phyloP scores from a whole-genome alignment of 2,797 vertebrate species.

The Myiotriccus ornatus region DNA sequence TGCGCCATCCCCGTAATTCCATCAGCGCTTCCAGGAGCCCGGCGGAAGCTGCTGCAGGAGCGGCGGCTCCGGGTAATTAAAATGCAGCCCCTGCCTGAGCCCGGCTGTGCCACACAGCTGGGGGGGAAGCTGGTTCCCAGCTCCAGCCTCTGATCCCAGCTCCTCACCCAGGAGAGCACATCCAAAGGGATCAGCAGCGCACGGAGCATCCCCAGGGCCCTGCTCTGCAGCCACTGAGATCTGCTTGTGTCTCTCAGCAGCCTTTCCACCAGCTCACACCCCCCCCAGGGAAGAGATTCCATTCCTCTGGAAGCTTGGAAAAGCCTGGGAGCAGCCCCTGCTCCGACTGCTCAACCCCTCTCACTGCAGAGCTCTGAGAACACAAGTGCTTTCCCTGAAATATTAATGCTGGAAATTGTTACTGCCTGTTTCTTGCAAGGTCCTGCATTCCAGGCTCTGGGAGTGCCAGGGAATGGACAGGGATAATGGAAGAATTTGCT shows the following conservation, averaged over 20 bases:
- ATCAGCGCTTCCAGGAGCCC: background rate
- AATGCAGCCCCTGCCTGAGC: background rate
- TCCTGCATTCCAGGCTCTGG: accelerated
- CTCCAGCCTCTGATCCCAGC: background rate
- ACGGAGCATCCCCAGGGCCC: background rate
- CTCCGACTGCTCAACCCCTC: accelerated
- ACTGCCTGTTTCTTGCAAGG: accelerated
- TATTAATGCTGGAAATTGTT: background rate
- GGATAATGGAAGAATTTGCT: background rate
- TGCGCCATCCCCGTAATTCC: background rate
- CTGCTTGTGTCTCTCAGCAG: background rate
- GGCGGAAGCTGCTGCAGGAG: background rate
- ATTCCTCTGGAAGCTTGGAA: background rate
- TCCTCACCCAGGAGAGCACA: background rate
- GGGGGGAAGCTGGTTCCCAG: background rate
- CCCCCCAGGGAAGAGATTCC: background rate
- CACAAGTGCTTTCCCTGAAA: background rate
- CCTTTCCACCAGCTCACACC: background rate
- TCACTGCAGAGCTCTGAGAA: background rate
- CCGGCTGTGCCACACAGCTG: background rate
- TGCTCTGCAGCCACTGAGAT: background rate
- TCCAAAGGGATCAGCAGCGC: accelerated
- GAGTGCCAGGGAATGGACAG: accelerated
- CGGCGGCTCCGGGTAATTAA: background rate
- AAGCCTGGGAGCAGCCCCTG: background rate